Base-by-base conservation (phyloP, 2,113 vertebrate genomes). In the Epinephelus moara region DNA sequence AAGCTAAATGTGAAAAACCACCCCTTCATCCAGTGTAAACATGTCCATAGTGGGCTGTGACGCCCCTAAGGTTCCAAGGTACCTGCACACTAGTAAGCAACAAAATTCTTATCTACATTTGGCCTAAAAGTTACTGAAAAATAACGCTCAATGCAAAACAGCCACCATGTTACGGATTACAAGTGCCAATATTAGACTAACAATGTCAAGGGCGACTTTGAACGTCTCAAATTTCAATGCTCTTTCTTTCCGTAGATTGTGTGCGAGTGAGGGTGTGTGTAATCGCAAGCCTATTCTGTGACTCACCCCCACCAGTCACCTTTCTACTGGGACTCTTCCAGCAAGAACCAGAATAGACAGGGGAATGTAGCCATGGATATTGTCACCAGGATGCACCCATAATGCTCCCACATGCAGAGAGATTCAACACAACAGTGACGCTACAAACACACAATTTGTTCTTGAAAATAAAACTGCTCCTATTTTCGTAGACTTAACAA, bases 361-460 rank as follows among this genome's bases (percentile, higher is more conserved):
- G 57, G 85, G 82, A 87, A 88, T 85, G 85, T 61, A 88, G 78
- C 81, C 87, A 86, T 88, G 88, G 88, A 74, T 88, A 85, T 33
- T 84, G 87, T 89, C 87, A 88, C 82, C 40, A 71, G 64, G 83
- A 75, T 56, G 60, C 67, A 83, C 27, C 49, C 66, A 6, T 61
- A 66, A 45, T 80, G 37, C 61, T 59, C 76, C 56, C 80, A 85
- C 42, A 76, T 45, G 67, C 52, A 59, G 8, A 63, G 30, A 73
- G 27, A 74, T 27, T 37, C 40, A 70, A 82, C 72, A 85, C 63
- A 88, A 73, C 57, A 78, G 42, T 33, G 12, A 37, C 33, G 70
- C 62, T 27, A 19, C 47, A 53, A 25, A 73, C 10, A 53, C 37
- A 69, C 25, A 18, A 33, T 60, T 73, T 67, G 40, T 17, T 64